Evolutionary conservation across 2,113 vertebrate genomes (phyloP).

Genomic region (Zingel zingel): DNA sequence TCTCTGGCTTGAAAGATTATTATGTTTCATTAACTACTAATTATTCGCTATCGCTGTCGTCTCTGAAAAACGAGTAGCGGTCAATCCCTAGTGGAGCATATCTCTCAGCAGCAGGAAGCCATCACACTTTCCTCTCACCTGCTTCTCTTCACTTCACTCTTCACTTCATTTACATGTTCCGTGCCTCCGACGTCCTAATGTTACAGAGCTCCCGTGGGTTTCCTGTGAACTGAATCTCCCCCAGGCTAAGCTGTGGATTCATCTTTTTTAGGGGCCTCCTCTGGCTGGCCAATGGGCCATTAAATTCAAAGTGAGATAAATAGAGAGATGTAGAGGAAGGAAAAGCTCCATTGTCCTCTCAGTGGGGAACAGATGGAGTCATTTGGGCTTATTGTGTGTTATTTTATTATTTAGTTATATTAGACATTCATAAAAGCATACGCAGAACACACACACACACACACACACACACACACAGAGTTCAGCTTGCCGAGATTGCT

Average conservation of each 20-base stretch:
- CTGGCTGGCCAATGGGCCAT: constrained; percentile 59
- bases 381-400: constrained; percentile 2
- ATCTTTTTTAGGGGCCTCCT: constrained; percentile 28
- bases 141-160: not conserved
- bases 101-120: not conserved
- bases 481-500: no score
- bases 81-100: not conserved
- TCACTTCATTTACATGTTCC: constrained; percentile 29
- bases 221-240: constrained; percentile 50
- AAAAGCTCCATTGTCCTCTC: constrained; percentile 52
- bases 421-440: constrained; percentile 36
- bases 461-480: not conserved
- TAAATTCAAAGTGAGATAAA: constrained; percentile 66
- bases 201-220: constrained; percentile 27
- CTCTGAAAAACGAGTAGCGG: no score
- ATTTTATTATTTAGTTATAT: constrained; percentile 41
- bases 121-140: not conserved
- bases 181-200: not conserved
- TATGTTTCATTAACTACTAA: no score
- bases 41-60: no score
- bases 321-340: constrained; percentile 11
- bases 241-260: constrained; percentile 35
- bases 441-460: not conserved
- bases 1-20: no score
- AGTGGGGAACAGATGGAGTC: constrained; percentile 30